A percentile compares a stretch with the other conserved stretches of the same genome.
Conservation (phyloP, 37 sponge, comb jelly and placozoan genomes). For the Corticium candelabrum region DNA sequence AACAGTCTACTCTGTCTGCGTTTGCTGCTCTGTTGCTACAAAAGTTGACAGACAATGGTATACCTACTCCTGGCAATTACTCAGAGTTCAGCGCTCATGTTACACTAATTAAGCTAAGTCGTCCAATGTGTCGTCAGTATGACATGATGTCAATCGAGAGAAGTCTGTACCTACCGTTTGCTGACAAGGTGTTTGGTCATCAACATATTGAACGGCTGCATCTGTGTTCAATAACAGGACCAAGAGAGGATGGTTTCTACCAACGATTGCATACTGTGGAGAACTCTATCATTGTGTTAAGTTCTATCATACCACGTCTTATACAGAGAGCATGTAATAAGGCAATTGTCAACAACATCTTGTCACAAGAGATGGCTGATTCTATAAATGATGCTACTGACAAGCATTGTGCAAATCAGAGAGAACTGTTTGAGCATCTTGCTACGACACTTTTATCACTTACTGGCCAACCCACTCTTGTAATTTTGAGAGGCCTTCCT, state of each 20-base stretch:
- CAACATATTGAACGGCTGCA: constrained; percentile 33
- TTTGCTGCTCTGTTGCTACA: constrained; percentile 44
- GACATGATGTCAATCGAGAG: constrained; percentile 17
- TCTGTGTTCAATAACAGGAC: constrained; percentile 56
- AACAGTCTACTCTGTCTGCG: constrained; percentile 36
- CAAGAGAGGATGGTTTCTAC: constrained; percentile 61
- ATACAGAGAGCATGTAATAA: background rate
- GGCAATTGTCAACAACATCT: background rate
- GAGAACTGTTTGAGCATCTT: too few relatives aligned
- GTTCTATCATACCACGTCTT: constrained; percentile 3
- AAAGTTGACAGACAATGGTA: constrained; percentile 48
- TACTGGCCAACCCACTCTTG: constrained; percentile 10
- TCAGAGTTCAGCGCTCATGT: constrained; percentile 68
- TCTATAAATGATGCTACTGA: background rate
- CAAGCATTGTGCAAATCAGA: too few relatives aligned
- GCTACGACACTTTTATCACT: background rate
- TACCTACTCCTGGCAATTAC: constrained; percentile 75
- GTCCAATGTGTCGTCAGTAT: constrained; percentile 55
- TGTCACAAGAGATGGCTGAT: background rate
- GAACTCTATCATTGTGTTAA: constrained; percentile 31
- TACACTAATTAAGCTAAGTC: constrained; percentile 60
- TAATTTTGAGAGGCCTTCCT: constrained; percentile 78
- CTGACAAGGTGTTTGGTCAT: constrained; percentile 21
- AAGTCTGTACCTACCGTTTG: constrained; percentile 30
- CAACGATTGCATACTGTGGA: constrained; percentile 12